Evolutionary conservation across 2,797 vertebrate genomes (phyloP).

Genomic region (Sebastes melanostomus): DNA sequence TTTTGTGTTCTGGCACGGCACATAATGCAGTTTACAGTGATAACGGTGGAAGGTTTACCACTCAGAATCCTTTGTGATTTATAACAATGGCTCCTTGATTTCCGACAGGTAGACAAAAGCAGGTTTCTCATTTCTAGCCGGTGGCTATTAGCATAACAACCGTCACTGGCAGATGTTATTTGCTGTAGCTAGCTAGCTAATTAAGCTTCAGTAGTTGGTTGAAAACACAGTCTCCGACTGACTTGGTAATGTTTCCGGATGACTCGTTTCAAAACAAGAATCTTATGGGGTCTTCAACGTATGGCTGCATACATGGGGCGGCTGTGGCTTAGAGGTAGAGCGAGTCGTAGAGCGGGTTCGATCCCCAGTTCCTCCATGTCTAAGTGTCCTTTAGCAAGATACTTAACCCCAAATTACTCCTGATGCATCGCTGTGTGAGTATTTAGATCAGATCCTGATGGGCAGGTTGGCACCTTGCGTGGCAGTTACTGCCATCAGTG

Average conservation of each 20-base stretch:
- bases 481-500: too few relatives aligned
- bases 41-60: too few relatives aligned
- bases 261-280: neutral
- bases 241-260: neutral
- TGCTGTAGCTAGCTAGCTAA: neutral
- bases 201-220: neutral
- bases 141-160: neutral
- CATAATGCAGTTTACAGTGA: neutral
- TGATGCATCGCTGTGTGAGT: too few relatives aligned
- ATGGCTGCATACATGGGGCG: too few relatives aligned
- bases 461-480: too few relatives aligned
- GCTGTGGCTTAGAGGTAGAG: too few relatives aligned
- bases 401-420: too few relatives aligned
- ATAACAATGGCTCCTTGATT: neutral
- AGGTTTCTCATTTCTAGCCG: neutral
- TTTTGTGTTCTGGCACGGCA: neutral
- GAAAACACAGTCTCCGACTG: neutral
- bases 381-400: too few relatives aligned
- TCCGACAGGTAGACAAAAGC: neutral
- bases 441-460: too few relatives aligned
- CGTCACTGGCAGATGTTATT: neutral
- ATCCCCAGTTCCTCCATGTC: too few relatives aligned
- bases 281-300: neutral
- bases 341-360: too few relatives aligned
- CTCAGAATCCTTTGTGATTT: neutral